Evolutionary conservation across 2,113 vertebrate species (phyloP).

Genomic region (Aldabrachelys gigantea): DNA sequence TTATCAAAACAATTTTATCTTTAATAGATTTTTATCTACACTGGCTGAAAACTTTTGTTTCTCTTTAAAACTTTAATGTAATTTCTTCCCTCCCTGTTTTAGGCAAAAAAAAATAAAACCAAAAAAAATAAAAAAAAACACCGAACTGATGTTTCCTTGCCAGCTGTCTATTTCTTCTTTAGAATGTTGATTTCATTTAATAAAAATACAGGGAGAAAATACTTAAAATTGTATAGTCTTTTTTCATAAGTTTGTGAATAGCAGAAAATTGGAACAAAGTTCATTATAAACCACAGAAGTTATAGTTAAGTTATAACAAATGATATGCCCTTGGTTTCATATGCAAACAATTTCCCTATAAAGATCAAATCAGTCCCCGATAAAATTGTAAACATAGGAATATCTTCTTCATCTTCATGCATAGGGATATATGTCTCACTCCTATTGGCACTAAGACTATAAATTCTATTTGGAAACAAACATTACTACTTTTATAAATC

Average conservation of each 20-base stretch:
- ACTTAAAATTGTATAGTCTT: constrained; percentile 49
- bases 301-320: constrained; percentile 39
- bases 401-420: constrained; percentile 44
- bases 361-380: constrained; percentile 25
- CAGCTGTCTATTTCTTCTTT: constrained; percentile 33
- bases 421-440: constrained; percentile 42
- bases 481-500: constrained; percentile 46
- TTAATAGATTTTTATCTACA: constrained; percentile 72
- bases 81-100: constrained; percentile 66
- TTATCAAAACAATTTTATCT: constrained; percentile 74
- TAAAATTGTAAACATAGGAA: constrained; percentile 41
- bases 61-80: constrained; percentile 72
- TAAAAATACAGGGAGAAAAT: background rate
- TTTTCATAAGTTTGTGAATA: constrained; percentile 21
- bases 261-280: constrained; percentile 27
- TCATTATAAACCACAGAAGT: background rate
- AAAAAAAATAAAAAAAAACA: background rate
- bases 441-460: constrained; percentile 8
- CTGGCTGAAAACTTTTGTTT: constrained; percentile 67
- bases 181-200: constrained; percentile 52
- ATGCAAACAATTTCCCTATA: constrained; percentile 45
- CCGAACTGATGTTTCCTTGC: constrained; percentile 40
- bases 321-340: constrained; percentile 27
- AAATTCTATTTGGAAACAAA: constrained; percentile 60
- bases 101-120: constrained; percentile 3